These are phyloP conservation scores for Megathymus violae DNA, from an alignment of 1,140 invertebrate genomes.

Conservation along the genomic window DNA sequence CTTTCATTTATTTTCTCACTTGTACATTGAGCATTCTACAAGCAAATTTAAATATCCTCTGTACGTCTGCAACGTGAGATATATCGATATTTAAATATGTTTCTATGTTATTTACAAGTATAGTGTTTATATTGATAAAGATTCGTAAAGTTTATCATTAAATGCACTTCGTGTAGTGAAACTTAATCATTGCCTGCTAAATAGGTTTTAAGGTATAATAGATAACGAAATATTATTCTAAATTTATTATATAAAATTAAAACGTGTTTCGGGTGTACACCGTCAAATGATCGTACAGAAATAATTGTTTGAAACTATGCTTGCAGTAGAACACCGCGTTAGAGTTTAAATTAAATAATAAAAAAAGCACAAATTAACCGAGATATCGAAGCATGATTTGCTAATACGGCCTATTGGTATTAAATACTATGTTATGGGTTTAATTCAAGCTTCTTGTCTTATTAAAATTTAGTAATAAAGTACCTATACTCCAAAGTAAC, in stretches of 20 bases:
- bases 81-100: conserved; percentile 51
- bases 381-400: conserved; percentile 62
- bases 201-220: conserved; percentile 59
- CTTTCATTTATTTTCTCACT: conserved; percentile 37
- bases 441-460: conserved; percentile 70
- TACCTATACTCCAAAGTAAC: conserved; percentile 82
- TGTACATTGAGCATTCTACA: conserved; percentile 44
- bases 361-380: conserved; percentile 48
- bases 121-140: conserved; percentile 48
- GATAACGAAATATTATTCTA: conserved; percentile 53
- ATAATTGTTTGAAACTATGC: conserved; percentile 64
- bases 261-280: conserved; percentile 66
- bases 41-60: conserved; percentile 79
- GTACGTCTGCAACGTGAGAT: conserved; percentile 46
- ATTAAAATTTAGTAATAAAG: conserved; percentile 80
- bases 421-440: conserved; percentile 59
- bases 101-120: conserved; percentile 47
- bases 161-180: conserved; percentile 74
- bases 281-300: conserved; percentile 55
- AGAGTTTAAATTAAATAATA: conserved; percentile 38
- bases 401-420: conserved; percentile 54
- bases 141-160: conserved; percentile 31
- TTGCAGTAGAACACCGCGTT: conserved; percentile 68
- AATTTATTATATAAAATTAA: conserved; percentile 54
- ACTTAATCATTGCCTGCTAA: conserved; percentile 67